Evolutionary conservation across 35 echinoderm and acorn worm species (phyloP).

Genomic region (Ophioderma brevispina): DNA sequence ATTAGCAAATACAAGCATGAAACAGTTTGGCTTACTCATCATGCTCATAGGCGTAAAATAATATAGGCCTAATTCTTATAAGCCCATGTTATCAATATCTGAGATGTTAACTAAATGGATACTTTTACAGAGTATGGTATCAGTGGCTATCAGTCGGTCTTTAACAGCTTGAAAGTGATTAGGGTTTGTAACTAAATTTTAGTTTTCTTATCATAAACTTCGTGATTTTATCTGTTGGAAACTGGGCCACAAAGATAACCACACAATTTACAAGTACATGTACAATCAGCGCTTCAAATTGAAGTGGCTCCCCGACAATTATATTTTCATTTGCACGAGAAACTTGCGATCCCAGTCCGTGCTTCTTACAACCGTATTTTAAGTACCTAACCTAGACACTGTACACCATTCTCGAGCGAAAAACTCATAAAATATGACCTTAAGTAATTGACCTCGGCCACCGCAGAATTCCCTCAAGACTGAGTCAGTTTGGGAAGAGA

Average conservation of each 20-base stretch:
- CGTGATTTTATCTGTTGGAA: background rate
- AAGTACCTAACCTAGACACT: background rate
- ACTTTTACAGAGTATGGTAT: no score
- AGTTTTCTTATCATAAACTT: background rate
- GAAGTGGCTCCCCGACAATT: background rate
- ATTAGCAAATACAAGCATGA: no score
- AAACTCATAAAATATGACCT: background rate
- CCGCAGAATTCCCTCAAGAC: background rate
- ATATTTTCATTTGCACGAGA: background rate
- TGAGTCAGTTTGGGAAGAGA: background rate
- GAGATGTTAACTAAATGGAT: no score
- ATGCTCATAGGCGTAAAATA: no score
- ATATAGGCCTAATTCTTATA: no score
- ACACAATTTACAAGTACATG: background rate
- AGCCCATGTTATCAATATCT: no score
- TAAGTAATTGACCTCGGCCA: constrained; percentile 12
- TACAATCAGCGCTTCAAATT: background rate
- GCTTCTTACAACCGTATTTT: background rate
- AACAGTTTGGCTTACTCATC: no score
- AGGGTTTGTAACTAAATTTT: background rate
- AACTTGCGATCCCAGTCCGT: background rate
- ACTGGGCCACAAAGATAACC: background rate
- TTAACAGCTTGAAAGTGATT: background rate
- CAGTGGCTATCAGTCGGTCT: no score
- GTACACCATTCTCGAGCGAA: background rate